Evolutionary conservation across 1,140 invertebrate species (phyloP), one percentile per base, ranked within the genome.

Genomic region (Heliconius nattereri): DNA sequence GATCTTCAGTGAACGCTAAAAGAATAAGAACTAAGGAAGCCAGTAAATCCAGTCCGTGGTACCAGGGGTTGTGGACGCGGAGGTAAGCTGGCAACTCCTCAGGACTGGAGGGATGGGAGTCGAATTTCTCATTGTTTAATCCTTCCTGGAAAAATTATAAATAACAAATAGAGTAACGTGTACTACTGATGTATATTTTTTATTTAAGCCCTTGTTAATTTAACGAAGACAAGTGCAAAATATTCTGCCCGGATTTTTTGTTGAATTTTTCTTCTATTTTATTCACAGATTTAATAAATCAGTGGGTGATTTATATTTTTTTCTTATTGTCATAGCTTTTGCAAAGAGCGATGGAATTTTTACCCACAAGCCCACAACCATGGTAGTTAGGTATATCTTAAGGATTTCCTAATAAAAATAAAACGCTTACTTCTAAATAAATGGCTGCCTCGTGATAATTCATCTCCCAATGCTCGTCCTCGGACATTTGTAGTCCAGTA

Each of bases 401-500:
- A 35, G 32, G 32, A 35, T 35, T 52, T 19, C 19, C 23, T 29
- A 16, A 49, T 49, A 52, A 52, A 71, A 71, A 29, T 23, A 35
- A 37, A 9, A n/a, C 32, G 32, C 29, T 26, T n/a, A 97, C 97
- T 95, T 98, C 97, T 86, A 98, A 95, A 94, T 97, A 98, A 87
- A 98, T 98, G 74, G 98, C 97, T 70, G 98, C 97, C 90, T 98
- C 98, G 87, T 98, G 97, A 92, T 98, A 98, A 92, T 98, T 98
- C 96, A 98, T 97, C 89, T 97, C 96, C 98, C 98, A 98, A 84
- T 96, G 96, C 85, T 96, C 94, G 35, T 95, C 94, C 74, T 94
- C 94, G 7, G 95, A 93, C 88, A 94, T 90, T 81, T 93, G 90
- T 75, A 94, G 88, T 9, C 92, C 91, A n/a, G 94, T 92, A 87